Evolutionary conservation across 2,888 invertebrate genomes (phyloP).

Genomic region (Cremastobaeus sp.): DNA sequence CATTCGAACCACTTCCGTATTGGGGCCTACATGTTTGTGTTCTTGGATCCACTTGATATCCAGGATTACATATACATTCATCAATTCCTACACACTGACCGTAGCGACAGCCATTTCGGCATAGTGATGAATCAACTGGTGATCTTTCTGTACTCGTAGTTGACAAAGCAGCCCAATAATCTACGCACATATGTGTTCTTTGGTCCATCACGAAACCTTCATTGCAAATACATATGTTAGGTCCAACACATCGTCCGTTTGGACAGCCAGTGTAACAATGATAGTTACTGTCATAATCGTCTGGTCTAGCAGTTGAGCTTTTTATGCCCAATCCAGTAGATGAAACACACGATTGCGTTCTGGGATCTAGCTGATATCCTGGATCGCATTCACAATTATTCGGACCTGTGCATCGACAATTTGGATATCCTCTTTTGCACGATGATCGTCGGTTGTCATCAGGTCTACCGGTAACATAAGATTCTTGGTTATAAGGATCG

Average conservation of each 20-base stretch:
- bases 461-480: background rate
- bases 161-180: slow-evolving; percentile 6
- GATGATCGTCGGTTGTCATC: background rate
- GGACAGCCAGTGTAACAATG: slow-evolving; percentile 70
- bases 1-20: background rate
- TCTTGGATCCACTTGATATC: slow-evolving; percentile 70
- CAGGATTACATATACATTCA: slow-evolving; percentile 80
- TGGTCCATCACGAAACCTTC: slow-evolving; percentile 69
- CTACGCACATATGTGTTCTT: slow-evolving; percentile 69
- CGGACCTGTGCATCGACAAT: slow-evolving; percentile 80
- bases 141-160: background rate
- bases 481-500: slow-evolving; percentile 78
- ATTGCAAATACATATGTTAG: slow-evolving; percentile 69
- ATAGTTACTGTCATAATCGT: background rate
- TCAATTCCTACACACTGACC: slow-evolving; percentile 72
- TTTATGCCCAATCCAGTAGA: slow-evolving; percentile 23
- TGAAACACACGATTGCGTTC: slow-evolving; percentile 19
- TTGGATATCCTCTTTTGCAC: slow-evolving; percentile 73
- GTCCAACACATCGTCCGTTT: slow-evolving; percentile 73
- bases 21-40: slow-evolving; percentile 9
- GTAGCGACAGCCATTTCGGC: slow-evolving; percentile 69
- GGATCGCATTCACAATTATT: slow-evolving; percentile 80
- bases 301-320: slow-evolving; percentile 1
- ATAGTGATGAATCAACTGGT: slow-evolving; percentile 63
- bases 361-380: slow-evolving; percentile 73